A percentile compares a stretch with the other conserved stretches of the same genome.
Evolutionary conservation across 2,113 vertebrate species (phyloP).

Genomic region (Salvator merianae): DNA sequence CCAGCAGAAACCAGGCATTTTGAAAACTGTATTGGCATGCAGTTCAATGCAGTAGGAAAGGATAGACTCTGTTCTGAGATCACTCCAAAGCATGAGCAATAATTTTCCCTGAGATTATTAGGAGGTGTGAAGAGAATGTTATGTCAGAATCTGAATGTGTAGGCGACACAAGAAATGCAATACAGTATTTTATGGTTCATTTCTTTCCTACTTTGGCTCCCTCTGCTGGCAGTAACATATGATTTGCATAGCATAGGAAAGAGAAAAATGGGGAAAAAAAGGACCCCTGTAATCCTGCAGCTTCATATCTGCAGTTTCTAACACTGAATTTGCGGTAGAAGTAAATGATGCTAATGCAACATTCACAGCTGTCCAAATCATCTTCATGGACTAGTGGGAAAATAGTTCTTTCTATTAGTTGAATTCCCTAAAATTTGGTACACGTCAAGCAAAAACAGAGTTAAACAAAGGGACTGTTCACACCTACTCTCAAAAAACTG

Average conservation of each 20-base stretch:
- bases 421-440: too few species aligned
- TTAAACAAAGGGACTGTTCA: too few species aligned
- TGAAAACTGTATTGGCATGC: neutral
- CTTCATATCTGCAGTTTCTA: neutral
- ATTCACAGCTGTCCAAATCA: neutral
- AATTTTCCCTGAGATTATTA: too few species aligned
- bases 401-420: neutral
- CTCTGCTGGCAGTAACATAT: neutral
- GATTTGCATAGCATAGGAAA: neutral
- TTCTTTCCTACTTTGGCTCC: slow-evolving; percentile 7
- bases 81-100: too few species aligned
- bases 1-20: neutral
- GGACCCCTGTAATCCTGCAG: too few species aligned
- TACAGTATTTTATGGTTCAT: neutral
- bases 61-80: neutral
- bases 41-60: neutral
- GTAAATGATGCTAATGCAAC: neutral
- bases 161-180: neutral
- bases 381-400: too few species aligned
- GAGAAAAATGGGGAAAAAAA: neutral
- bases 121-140: neutral
- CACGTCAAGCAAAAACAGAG: too few species aligned
- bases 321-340: neutral
- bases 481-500: too few species aligned
- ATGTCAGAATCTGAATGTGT: neutral